These are phyloP conservation scores for Dryas iulia DNA, from an alignment of 1,140 invertebrate species.

Conservation along the genomic window DNA sequence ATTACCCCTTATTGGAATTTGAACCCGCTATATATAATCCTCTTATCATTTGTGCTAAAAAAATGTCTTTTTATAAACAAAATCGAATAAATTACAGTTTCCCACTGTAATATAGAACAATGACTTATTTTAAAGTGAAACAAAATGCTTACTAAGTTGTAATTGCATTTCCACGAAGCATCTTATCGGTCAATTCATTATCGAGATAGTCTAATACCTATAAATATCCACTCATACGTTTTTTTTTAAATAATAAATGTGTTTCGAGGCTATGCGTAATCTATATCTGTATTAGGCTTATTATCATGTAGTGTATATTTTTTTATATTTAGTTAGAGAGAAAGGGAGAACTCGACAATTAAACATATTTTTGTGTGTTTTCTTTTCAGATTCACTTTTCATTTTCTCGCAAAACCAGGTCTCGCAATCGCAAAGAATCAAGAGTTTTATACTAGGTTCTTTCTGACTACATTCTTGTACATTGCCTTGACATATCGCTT, in stretches of 20 bases:
- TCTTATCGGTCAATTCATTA: constrained; percentile 21
- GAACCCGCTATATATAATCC: too few species aligned
- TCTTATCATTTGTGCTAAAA: too few species aligned
- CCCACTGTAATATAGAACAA: constrained; percentile 8
- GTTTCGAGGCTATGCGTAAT: background rate
- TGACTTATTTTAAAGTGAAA: constrained; percentile 14
- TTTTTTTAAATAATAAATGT: background rate
- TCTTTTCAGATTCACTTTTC: too few species aligned
- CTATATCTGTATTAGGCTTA: background rate
- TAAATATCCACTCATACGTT: background rate
- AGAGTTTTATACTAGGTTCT: too few species aligned
- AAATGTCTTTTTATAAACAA: too few species aligned
- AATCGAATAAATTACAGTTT: background rate
- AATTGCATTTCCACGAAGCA: constrained; percentile 27
- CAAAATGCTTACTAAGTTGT: constrained; percentile 26
- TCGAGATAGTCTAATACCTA: constrained; percentile 1
- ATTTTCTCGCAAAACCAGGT: too few species aligned
- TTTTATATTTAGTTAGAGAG: background rate
- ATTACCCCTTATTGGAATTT: too few species aligned
- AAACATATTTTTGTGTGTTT: too few species aligned
- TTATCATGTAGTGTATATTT: background rate
- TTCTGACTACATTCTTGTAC: too few species aligned
- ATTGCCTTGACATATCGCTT: too few species aligned
- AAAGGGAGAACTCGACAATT: background rate
- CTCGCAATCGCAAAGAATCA: too few species aligned